Evolutionary conservation across 2,797 vertebrate genomes (phyloP), one percentile per base, ranked within the genome.

Genomic region (Peromyscus nudipes): DNA sequence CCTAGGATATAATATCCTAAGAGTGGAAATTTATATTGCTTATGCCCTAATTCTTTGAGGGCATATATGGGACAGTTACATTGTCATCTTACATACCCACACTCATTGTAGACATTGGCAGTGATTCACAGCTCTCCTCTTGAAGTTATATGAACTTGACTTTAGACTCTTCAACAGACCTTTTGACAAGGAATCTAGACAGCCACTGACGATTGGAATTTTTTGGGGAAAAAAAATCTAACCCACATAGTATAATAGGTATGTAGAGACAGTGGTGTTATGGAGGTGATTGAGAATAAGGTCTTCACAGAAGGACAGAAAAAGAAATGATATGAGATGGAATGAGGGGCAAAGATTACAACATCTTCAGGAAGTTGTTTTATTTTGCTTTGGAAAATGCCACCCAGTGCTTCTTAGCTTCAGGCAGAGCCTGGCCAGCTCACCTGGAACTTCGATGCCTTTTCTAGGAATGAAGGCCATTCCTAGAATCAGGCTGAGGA

Each of bases 341-440:
- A 94, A 60, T 23, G 37, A 52, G 21, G 34, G 88, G 8, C 31
- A 52, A 60, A 81, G 55, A 27, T 73, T 10, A 1, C 62, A 34
- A 16, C 46, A 4, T 19, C 55, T 92, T 92, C 64, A 89, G 12
- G 57, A 83, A 25, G 0, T 55, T 92, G 8, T 89, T 87, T 43
- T 29, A 10, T 85, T 94, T 92, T 82, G 27, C 84, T 88, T 89
- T 88, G 37, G n/a, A 86, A 85, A 93, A 62, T 43, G 27, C 77
- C 69, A 40, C n/a, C 34, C 25, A 31, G 25, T 14, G 14, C 16
- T 93, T 57, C 43, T 77, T n/a, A 60, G 60, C 49, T 49, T 77
- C 52, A n/a, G 55, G 10, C 37, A 25, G 77, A 94, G 65, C 11
- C 89, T 92, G 9, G 11, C 37, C 73, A 77, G 7, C 60, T 95